Conservation (phyloP, 1,140 invertebrate genomes). For the Polypedilum vanderplanki region DNA sequence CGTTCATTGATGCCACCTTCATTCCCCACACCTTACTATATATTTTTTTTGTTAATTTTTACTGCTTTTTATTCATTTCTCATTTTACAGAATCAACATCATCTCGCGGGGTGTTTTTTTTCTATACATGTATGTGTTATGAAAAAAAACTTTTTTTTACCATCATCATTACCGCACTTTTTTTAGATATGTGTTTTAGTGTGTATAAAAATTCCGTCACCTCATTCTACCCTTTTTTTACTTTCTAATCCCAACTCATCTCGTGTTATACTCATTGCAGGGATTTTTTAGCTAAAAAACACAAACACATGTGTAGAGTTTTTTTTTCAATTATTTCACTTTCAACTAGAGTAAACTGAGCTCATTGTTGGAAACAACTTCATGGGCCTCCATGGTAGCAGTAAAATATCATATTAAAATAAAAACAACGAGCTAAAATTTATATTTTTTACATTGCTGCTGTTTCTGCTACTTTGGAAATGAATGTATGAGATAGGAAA, state of each 20-base stretch:
- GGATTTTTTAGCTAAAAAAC: neutral
- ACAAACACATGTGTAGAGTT: neutral
- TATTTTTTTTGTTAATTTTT: slow-evolving; percentile 8
- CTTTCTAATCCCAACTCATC: slow-evolving; percentile 1
- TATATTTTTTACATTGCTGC: neutral
- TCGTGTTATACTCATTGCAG: neutral
- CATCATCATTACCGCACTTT: no score
- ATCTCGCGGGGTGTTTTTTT: no score
- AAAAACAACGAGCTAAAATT: neutral
- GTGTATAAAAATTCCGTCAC: slow-evolving; percentile 8
- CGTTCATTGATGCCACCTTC: no score
- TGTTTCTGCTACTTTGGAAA: no score
- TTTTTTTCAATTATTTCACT: neutral
- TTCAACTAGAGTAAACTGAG: neutral
- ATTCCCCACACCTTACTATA: neutral
- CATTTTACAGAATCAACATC: neutral
- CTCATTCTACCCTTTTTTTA: neutral
- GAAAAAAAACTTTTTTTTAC: no score
- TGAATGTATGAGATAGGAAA: no score
- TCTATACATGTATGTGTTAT: no score
- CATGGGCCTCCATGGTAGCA: neutral
- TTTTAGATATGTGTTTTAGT: no score
- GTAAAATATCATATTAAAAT: slow-evolving; percentile 1
- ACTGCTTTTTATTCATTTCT: slow-evolving; percentile 15
- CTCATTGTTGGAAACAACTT: neutral